A percentile compares a stretch with the other conserved stretches of the same genome.
Evolutionary conservation across 2,113 vertebrate species (phyloP).

Genomic region (Xerus inauris): DNA sequence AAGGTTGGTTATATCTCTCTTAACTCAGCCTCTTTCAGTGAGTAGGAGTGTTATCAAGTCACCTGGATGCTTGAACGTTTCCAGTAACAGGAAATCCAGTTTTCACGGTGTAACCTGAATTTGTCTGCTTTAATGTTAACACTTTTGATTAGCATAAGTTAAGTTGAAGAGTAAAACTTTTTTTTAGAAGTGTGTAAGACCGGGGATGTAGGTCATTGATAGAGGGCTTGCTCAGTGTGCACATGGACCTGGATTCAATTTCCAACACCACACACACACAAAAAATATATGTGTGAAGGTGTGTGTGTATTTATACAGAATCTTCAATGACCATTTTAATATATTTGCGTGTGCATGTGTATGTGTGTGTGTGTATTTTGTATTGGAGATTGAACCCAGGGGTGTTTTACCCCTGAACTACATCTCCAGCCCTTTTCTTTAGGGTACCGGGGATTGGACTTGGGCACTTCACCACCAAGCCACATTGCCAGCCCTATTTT

Average conservation of each 20-base stretch:
- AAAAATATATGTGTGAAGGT: too few species aligned
- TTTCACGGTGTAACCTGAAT: slow-evolving; percentile 27
- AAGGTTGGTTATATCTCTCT: not conserved
- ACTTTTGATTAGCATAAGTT: slow-evolving; percentile 44
- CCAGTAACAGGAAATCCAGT: slow-evolving; percentile 2
- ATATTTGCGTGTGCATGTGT: not conserved
- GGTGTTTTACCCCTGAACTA: too few species aligned
- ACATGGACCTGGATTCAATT: not conserved
- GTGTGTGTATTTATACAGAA: too few species aligned
- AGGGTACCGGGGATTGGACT: too few species aligned
- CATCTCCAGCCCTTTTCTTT: too few species aligned
- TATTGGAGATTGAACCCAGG: too few species aligned
- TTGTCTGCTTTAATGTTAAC: slow-evolving; percentile 50
- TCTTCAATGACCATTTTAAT: slow-evolving; percentile 58
- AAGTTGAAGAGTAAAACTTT: slow-evolving; percentile 38
- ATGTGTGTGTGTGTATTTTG: too few species aligned
- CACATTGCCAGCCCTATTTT: too few species aligned
- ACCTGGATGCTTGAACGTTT: not conserved
- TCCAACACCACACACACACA: not conserved
- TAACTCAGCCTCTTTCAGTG: not conserved
- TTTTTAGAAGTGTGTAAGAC: not conserved
- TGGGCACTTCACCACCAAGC: too few species aligned
- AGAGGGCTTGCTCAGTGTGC: too few species aligned
- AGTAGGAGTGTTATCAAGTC: not conserved
- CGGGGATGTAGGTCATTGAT: too few species aligned